A percentile compares a stretch with the other conserved stretches of the same genome.
phyloP scores from a whole-genome alignment of 2,888 invertebrate species.

The Halictus quadricinctus region DNA sequence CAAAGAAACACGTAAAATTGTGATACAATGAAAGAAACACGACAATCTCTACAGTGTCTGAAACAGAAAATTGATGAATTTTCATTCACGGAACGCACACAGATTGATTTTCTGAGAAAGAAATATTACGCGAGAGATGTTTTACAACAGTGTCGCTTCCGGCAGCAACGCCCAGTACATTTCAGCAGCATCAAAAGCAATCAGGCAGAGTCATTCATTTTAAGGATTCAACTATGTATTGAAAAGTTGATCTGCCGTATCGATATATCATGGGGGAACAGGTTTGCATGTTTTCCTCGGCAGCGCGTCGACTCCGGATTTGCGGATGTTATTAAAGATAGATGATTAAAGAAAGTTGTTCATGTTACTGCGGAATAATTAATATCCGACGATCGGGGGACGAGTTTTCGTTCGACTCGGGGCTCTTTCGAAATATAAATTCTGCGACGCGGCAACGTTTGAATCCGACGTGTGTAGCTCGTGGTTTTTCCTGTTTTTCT shows the following conservation, averaged over 20 bases:
- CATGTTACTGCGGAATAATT: neutral
- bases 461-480: slow-evolving; percentile 5
- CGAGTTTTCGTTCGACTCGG: neutral
- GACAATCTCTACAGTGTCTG: neutral
- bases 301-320: neutral
- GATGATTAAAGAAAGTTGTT: neutral
- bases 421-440: neutral
- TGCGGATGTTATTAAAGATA: neutral
- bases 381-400: neutral
- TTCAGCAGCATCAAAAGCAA: neutral
- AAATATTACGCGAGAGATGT: neutral
- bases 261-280: neutral
- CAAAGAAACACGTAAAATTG: too few species aligned
- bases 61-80: neutral
- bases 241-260: neutral
- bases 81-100: too few species aligned
- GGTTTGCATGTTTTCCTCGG: neutral
- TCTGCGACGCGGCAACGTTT: neutral
- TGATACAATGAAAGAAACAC: too few species aligned
- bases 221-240: neutral
- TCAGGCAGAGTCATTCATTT: neutral
- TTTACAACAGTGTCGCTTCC: neutral
- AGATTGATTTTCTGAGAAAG: neutral
- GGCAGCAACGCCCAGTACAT: neutral
- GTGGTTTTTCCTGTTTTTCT: neutral